Base-by-base conservation (phyloP, 2,113 vertebrate genomes). In the Rhabdornis inornatus region DNA sequence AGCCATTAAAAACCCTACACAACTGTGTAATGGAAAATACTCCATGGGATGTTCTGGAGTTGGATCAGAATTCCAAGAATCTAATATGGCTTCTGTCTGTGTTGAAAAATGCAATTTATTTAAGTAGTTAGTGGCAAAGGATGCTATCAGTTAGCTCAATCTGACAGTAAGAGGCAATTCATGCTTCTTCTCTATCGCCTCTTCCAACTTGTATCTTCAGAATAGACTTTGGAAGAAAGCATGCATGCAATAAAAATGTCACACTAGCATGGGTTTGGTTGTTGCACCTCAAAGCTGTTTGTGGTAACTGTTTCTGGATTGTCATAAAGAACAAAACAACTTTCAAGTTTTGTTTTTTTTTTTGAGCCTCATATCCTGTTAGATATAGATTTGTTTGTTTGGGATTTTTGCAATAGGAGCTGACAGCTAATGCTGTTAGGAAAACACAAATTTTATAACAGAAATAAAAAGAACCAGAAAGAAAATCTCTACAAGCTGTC, bases 21-120 rank as follows among this genome's bases (percentile, higher is more conserved):
- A 81, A 56, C 23, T 61, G 22, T 75, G 42, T 47, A 71, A 77
- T 71, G 66, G 95, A 93, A 94, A 91, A 27, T 57, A 12, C 18
- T 61, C 37, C 76, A 82, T 79, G 79, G 80, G 23, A 45, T 39
- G 78, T 94, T 93, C 70, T 88, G 42, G 56, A 86, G 27, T 74
- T 84, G 28, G 27, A 84, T 83, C 83, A 72, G 47, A 96, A 95
- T 94, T 94, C 74, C 59, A 83, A 93, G 85, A 95, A 94, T 97
- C 80, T 91, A 96, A 94, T 97, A 76, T 47, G 37, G 22, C 68
- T 94, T 53, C 49, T 86, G 19, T 88, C 87, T 97, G 37, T 82
- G 35, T 18, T 89, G 55, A 31, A 93, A 88, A 96, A 94, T 89
- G 37, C n/a, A 93, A 87, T 93, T 96, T 95, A 72, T 91, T 94